Evolutionary conservation across 2,113 vertebrate genomes (phyloP).

Genomic region (Python bivittatus): DNA sequence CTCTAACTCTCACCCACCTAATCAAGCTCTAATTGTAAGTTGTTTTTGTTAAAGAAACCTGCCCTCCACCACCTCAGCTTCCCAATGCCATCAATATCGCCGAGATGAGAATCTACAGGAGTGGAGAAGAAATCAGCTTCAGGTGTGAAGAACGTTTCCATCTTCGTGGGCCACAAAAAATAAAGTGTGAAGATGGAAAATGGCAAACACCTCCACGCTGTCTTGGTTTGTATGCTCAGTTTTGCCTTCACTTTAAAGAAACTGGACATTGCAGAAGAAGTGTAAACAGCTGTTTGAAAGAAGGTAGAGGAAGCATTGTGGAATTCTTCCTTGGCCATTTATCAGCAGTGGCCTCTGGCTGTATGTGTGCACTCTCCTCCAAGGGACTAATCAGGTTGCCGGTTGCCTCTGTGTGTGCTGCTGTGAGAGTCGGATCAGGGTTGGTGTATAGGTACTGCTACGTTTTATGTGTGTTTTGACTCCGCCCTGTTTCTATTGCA

Average conservation of each 20-base stretch:
- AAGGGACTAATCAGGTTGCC: background rate
- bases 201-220: slow-evolving; percentile 71
- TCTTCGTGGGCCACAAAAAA: slow-evolving; percentile 26
- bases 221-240: slow-evolving; percentile 59
- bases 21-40: background rate
- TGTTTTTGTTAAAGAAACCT: background rate
- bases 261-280: background rate
- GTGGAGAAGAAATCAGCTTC: slow-evolving; percentile 61
- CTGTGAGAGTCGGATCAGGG: background rate
- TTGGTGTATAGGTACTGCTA: background rate
- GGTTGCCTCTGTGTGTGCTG: background rate
- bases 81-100: slow-evolving; percentile 22
- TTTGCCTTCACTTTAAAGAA: background rate
- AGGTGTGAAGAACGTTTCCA: slow-evolving; percentile 54
- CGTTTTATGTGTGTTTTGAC: background rate
- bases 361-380: background rate
- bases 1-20: background rate
- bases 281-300: background rate
- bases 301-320: background rate
- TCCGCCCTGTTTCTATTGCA: background rate
- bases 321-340: background rate
- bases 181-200: slow-evolving; percentile 60
- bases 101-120: slow-evolving; percentile 35
- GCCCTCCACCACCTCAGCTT: slow-evolving; percentile 4
- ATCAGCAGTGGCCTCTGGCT: background rate